Evolutionary conservation across 1,140 invertebrate genomes (phyloP).

Genomic region (Gonioctena quinquepunctata): DNA sequence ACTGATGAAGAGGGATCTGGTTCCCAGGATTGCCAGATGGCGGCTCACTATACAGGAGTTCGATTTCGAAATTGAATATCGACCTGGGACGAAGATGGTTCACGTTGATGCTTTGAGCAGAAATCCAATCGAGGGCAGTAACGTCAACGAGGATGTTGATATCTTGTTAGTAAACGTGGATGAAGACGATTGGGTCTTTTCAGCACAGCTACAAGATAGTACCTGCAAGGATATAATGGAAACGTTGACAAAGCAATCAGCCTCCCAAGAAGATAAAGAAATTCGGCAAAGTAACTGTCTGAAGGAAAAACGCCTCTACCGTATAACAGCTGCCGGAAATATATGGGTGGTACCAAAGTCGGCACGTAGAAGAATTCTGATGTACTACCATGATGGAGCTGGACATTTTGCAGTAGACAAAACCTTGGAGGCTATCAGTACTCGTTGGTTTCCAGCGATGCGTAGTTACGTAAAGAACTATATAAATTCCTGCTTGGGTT

Average conservation of each 20-base stretch:
- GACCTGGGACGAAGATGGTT: slow-evolving; percentile 37
- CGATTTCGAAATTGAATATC: slow-evolving; percentile 49
- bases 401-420: slow-evolving; percentile 14
- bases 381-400: slow-evolving; percentile 17
- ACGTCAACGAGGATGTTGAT: too few relatives aligned
- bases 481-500: neutral
- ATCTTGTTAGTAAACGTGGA: neutral
- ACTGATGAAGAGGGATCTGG: slow-evolving; percentile 43
- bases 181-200: neutral
- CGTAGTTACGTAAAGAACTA: neutral
- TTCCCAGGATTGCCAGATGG: slow-evolving; percentile 49
- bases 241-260: neutral
- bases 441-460: neutral
- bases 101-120: slow-evolving; percentile 44
- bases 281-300: neutral
- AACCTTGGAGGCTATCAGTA: neutral
- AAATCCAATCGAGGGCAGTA: neutral
- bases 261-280: neutral
- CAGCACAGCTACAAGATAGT: neutral
- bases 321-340: slow-evolving; percentile 7
- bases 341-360: slow-evolving; percentile 8
- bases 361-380: neutral
- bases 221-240: neutral
- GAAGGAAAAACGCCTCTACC: slow-evolving; percentile 8
- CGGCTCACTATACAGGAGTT: slow-evolving; percentile 47